Evolutionary conservation across 2,113 vertebrate genomes (phyloP).

Genomic region (Cyprinus carpio): DNA sequence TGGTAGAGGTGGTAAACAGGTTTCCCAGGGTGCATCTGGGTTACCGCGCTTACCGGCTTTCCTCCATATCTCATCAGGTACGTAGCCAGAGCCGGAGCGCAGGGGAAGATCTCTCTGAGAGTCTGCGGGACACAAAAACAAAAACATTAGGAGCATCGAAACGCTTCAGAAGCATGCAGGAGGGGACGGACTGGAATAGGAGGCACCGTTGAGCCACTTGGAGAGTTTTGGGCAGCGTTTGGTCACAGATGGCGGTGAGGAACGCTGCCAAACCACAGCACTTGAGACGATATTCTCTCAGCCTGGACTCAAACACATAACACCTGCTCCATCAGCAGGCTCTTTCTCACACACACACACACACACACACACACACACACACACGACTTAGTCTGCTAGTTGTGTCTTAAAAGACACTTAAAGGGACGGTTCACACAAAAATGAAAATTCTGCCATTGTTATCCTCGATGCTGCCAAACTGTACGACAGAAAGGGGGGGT

Average conservation of each 20-base stretch:
- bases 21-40: constrained; percentile 42
- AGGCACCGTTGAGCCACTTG: not conserved
- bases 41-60: constrained; percentile 86
- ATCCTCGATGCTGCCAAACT: too few relatives aligned
- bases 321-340: constrained; percentile 63
- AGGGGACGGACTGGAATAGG: not conserved
- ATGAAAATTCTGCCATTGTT: too few relatives aligned
- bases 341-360: constrained; percentile 19
- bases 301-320: constrained; percentile 52
- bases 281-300: constrained; percentile 47
- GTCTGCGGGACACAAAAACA: constrained; percentile 77
- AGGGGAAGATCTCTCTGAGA: constrained; percentile 86
- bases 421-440: not conserved
- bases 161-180: not conserved
- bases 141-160: constrained; percentile 47
- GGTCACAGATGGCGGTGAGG: constrained; percentile 58
- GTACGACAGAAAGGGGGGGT: too few relatives aligned
- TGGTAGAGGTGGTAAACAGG: constrained; percentile 49
- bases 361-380: not conserved
- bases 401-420: not conserved
- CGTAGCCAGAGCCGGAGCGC: constrained; percentile 87
- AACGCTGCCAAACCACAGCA: constrained; percentile 43
- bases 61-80: constrained; percentile 98
- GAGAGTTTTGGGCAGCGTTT: constrained; percentile 47
- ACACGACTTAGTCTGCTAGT: not conserved